Evolutionary conservation across 2,113 vertebrate genomes (phyloP), one percentile per base, ranked within the genome.

Genomic region (Phycodurus eques): DNA sequence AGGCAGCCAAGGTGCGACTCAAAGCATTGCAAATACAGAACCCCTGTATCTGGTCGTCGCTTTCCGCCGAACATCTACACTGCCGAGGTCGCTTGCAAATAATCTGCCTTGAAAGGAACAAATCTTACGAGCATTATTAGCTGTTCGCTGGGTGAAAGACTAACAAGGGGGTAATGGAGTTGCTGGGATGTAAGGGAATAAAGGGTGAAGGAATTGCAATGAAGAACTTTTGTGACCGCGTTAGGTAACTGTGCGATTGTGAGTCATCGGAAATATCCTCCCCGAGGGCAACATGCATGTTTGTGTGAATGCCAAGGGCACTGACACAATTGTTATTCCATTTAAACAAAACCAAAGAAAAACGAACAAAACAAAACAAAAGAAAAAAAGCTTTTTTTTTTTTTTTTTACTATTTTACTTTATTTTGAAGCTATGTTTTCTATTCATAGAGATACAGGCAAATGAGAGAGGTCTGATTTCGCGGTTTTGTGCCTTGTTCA

Each of bases 1-100:
- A 88, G 75, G 73, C 77, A 84, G 83, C 77, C 77, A 84, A 89
- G 88, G 88, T 84, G 88, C 80, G 86, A 83, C 82, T 76, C 80
- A 57, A 49, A 75, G 75, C 68, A 57, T 17, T 19, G 51, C 78
- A 67, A 75, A 76, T 75, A 74, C 79, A 74, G 51, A 82, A 72
- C 75, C 75, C 76, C 78, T 80, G 75, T 83, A 81, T 83, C 70
- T 56, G 62, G 74, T 77, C 82, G 80, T 73, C 78, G 83, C 80
- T 83, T 87, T 83, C 71, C 59, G 71, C 79, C 77, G 80, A 83
- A 86, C 80, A 85, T 83, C 83, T 79, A 75, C 85, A 85, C 64
- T 82, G 85, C 73, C 87, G 85, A 89, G 79, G 82, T 80, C 83
- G 72, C 53, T 83, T 63, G 78, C 22, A 75, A 75, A 79, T 85